Conservation (phyloP, 2,113 vertebrate genomes). For the Alligator sinensis region DNA sequence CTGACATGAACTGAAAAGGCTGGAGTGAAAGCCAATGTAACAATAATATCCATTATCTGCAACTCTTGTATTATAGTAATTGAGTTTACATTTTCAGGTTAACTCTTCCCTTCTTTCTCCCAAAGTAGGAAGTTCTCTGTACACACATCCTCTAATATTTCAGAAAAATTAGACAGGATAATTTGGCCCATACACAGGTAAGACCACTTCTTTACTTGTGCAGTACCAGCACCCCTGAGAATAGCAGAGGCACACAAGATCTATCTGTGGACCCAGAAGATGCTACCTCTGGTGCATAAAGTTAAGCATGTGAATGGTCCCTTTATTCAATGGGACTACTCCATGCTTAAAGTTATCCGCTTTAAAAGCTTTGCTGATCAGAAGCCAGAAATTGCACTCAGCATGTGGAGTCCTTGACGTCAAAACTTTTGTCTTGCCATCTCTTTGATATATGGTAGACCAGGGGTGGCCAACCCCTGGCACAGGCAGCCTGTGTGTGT, state of each 20-base stretch:
- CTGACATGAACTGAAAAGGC: background rate
- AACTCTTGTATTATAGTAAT: background rate
- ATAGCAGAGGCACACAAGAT: background rate
- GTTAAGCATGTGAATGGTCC: background rate
- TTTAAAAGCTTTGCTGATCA: background rate
- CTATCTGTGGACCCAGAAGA: background rate
- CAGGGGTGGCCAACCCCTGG: too few relatives aligned
- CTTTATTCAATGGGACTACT: background rate
- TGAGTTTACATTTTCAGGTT: background rate
- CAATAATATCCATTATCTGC: background rate
- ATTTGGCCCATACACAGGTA: background rate
- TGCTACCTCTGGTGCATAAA: background rate
- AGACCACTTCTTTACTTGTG: background rate
- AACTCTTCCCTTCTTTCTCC: background rate
- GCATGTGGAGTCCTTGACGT: background rate
- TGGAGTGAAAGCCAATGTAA: background rate
- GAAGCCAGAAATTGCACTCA: background rate
- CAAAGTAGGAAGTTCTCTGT: background rate
- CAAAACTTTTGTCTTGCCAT: accelerated
- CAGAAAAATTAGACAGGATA: background rate
- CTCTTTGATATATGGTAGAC: background rate
- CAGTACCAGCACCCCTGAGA: background rate
- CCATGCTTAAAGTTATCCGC: too few relatives aligned
- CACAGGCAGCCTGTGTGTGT: too few relatives aligned
- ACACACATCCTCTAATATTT: background rate